A percentile compares a stretch with the other conserved stretches of the same genome.
These are phyloP conservation scores for Cephus pygmeus DNA, from an alignment of 2,888 invertebrate genomes.

Conservation along the genomic window DNA sequence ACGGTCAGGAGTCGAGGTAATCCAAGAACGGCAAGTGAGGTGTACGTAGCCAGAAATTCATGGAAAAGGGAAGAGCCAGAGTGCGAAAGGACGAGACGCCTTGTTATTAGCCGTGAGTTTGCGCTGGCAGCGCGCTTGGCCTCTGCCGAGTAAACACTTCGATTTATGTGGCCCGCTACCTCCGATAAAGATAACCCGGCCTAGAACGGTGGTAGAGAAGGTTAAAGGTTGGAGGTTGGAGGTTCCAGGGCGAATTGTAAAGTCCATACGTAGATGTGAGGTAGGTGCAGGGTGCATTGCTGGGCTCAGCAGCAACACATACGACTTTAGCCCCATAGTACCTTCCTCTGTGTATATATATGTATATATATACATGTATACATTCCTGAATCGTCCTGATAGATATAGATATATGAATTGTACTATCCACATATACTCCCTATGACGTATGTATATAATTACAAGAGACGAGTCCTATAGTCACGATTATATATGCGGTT, in stretches of 20 bases:
- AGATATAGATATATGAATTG: conserved; percentile 3
- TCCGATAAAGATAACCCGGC: conserved; percentile 56
- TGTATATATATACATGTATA: conserved; percentile 10
- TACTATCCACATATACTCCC: conserved; percentile 3
- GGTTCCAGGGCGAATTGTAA: conserved; percentile 5
- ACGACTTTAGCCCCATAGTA: conserved; percentile 11
- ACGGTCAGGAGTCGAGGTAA: neutral
- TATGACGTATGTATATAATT: conserved; percentile 10
- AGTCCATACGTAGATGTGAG: neutral
- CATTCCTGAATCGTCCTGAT: neutral
- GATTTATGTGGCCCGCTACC: conserved; percentile 57
- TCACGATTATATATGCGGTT: conserved; percentile 41
- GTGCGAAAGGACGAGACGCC: conserved; percentile 11
- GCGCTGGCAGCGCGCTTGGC: conserved; percentile 27
- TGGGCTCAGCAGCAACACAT: conserved; percentile 39
- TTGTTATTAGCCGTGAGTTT: conserved; percentile 56
- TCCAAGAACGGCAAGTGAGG: neutral
- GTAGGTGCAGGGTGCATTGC: conserved; percentile 31
- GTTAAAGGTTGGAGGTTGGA: conserved; percentile 10
- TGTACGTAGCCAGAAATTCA: neutral
- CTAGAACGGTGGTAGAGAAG: conserved; percentile 20
- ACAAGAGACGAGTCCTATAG: conserved; percentile 20
- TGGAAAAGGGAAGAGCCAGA: neutral
- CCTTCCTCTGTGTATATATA: conserved; percentile 14
- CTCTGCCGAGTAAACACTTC: conserved; percentile 56